phyloP scores from a whole-genome alignment of 1,140 invertebrate species.

The Meloidogyne hapla region DNA sequence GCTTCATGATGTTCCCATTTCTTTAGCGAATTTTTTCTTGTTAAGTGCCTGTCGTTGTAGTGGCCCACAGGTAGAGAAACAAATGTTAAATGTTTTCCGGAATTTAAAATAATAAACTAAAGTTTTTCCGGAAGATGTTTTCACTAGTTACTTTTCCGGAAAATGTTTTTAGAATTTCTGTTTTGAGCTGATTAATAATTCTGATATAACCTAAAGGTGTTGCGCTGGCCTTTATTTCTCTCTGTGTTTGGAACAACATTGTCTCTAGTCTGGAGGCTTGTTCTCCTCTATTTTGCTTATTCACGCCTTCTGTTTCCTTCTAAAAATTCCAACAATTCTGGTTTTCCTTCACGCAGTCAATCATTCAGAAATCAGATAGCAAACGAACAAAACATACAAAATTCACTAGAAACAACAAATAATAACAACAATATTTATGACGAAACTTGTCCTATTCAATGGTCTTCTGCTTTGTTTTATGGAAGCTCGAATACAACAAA shows the following conservation, averaged over 20 bases:
- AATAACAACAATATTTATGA: slow-evolving; percentile 34
- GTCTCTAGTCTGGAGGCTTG: slow-evolving; percentile 53
- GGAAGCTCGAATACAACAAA: slow-evolving; percentile 33
- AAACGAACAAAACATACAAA: slow-evolving; percentile 14
- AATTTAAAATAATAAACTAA: background rate
- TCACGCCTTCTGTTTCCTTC: slow-evolving; percentile 38
- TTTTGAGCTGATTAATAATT: background rate
- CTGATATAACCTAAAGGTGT: slow-evolving; percentile 36
- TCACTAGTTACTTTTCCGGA: background rate
- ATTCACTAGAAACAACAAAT: background rate
- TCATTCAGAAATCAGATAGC: slow-evolving; percentile 43
- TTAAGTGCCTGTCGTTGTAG: slow-evolving; percentile 55
- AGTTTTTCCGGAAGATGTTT: no score
- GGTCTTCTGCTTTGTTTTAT: slow-evolving; percentile 43
- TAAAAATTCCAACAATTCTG: slow-evolving; percentile 16
- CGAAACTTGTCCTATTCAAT: slow-evolving; percentile 56
- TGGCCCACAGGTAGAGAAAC: slow-evolving; percentile 41
- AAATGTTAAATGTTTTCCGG: background rate
- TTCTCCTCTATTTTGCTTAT: slow-evolving; percentile 60
- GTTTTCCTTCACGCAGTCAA: slow-evolving; percentile 33
- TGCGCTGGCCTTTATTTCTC: slow-evolving; percentile 51
- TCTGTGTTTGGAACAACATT: slow-evolving; percentile 50
- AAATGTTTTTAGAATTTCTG: background rate
- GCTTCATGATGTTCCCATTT: slow-evolving; percentile 52
- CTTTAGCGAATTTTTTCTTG: slow-evolving; percentile 60